Base-by-base conservation (phyloP, 2,113 vertebrate genomes). In the Pungitius pungitius region DNA sequence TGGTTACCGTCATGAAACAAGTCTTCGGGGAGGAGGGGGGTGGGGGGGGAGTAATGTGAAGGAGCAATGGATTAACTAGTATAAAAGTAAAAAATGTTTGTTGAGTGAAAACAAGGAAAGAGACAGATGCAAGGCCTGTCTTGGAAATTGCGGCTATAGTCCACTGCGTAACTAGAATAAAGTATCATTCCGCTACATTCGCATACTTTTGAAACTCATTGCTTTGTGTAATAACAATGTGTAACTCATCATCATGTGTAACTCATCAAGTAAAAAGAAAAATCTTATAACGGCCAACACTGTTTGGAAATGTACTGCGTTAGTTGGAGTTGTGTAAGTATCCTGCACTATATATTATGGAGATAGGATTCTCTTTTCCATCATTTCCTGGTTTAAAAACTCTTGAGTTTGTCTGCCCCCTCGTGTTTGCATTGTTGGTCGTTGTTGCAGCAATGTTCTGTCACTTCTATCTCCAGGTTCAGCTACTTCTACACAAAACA, bases 131-230 rank as follows among this genome's bases (percentile, higher is more conserved):
- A n/a, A 3, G 40, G 27, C 6, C n/a, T 30, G 11, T 24, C 8
- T 52, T 22, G 33, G 24, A 22, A 20, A 55, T 7, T 26, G n/a
- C n/a, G n/a, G n/a, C n/a, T n/a, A n/a, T n/a, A n/a, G n/a, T n/a
- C n/a, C n/a, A n/a, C n/a, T n/a, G n/a, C 10, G 27, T 68, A 27
- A 68, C 52, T 52, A 69, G 18, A 43, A 35, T 30, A 57, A 64
- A 49, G 11, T 43, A 33, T 51, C 3, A 65, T 37, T 15, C 6
- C 2, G 49, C 6, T 35, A n/a, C 5, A 20, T 55, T 67, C 8
- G 33, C 0, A 1, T 40, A 55, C 22, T 55, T 40, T 67, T 39
- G n/a, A 39, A n/a, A 5, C 35, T 18, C 14, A 39, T 40, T 7
- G 4, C n/a, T 54, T n/a, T n/a, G n/a, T n/a, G n/a, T n/a, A n/a